Conservation (phyloP, 2,797 vertebrate genomes). For the Garrulus glandarius region DNA sequence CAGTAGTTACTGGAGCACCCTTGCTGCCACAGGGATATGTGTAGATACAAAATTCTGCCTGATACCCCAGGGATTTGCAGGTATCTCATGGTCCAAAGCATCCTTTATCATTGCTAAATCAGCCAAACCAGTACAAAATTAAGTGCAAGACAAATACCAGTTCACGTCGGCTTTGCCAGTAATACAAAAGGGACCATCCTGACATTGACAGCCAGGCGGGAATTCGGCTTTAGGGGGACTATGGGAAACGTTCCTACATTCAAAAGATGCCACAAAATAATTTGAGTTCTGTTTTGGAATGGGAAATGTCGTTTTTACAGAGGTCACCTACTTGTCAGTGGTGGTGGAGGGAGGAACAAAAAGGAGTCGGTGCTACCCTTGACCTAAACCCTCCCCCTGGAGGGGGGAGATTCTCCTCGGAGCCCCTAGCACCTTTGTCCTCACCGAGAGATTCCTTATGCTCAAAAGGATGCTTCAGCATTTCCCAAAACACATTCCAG, state of each 20-base stretch:
- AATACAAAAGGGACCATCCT: conserved; percentile 15
- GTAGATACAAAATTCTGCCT: not conserved
- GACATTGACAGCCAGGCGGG: conserved; percentile 22
- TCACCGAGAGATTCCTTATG: not conserved
- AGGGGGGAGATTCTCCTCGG: not conserved
- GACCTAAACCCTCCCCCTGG: not conserved
- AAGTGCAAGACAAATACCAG: conserved; percentile 48
- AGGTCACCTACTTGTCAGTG: not conserved
- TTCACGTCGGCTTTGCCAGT: not conserved
- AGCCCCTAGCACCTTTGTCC: conserved; percentile 21
- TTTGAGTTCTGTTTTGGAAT: not conserved
- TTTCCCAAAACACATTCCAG: conserved; percentile 57
- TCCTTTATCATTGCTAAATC: conserved; percentile 52
- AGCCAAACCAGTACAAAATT: conserved; percentile 55
- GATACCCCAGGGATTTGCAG: conserved; percentile 7
- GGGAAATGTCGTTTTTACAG: not conserved
- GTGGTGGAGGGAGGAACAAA: not conserved
- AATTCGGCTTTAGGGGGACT: not conserved
- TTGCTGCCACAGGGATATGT: not conserved
- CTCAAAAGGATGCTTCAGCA: conserved; percentile 56
- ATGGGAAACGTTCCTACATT: conserved; percentile 43
- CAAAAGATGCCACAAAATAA: not conserved
- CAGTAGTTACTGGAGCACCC: not conserved
- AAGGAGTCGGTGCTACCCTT: not conserved
- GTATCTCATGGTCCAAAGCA: conserved; percentile 21